phyloP scores from a whole-genome alignment of 2,113 vertebrate species.

The Caracal caracal region DNA sequence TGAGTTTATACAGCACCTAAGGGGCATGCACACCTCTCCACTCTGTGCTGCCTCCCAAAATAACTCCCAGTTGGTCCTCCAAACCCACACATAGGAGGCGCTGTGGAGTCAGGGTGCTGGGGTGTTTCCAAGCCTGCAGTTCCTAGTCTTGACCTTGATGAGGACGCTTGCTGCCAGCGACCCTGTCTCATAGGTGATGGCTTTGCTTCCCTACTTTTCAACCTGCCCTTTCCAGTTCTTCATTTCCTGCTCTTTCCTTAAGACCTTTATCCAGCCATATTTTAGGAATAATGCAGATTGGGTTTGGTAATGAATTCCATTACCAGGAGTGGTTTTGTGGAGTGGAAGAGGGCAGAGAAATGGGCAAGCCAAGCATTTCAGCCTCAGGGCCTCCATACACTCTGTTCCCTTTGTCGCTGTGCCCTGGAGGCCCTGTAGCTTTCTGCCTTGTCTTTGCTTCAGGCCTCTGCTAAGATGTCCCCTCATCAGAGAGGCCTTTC shows the following conservation, averaged over 20 bases:
- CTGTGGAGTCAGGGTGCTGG: rapidly evolving
- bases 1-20: not conserved
- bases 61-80: not conserved
- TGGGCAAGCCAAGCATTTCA: not conserved
- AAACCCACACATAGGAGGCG: not conserved
- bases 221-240: not conserved
- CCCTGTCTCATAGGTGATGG: not conserved
- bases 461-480: not conserved
- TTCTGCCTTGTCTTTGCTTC: not conserved
- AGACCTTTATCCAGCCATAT: not conserved
- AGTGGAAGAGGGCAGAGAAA: not conserved
- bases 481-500: not conserved
- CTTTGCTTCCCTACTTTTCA: not conserved
- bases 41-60: not conserved
- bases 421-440: not conserved
- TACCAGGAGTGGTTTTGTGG: not conserved
- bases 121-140: not conserved
- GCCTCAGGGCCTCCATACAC: not conserved
- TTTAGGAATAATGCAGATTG: not conserved
- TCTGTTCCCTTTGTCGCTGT: not conserved
- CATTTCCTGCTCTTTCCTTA: not conserved
- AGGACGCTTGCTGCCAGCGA: not conserved
- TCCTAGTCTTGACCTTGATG: not conserved
- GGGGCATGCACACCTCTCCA: not conserved
- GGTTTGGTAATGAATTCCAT: not conserved